phyloP scores from a whole-genome alignment of 2,113 vertebrate species.

The Pleuronectes platessa region DNA sequence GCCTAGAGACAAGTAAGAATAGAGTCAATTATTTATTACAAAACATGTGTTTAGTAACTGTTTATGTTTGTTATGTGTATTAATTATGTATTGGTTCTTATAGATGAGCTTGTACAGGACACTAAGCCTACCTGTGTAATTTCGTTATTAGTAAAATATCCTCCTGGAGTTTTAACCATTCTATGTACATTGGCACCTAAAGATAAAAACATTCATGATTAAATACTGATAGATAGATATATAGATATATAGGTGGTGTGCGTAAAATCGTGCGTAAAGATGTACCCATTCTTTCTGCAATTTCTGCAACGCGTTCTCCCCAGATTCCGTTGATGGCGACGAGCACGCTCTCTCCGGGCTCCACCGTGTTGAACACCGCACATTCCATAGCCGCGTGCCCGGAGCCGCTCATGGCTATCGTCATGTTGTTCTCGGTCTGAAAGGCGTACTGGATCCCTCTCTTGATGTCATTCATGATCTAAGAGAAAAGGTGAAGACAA shows the following conservation, averaged over 20 bases:
- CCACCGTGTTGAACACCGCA: conserved; percentile 88
- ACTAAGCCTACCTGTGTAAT: conserved; percentile 86
- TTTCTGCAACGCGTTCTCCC: conserved; percentile 90
- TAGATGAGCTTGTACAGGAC: not conserved
- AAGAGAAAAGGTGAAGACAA: not conserved
- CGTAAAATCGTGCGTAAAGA: conserved; percentile 39
- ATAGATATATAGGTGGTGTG: not conserved
- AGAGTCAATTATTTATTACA: not conserved
- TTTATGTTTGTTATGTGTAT: not conserved
- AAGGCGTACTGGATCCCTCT: conserved; percentile 93
- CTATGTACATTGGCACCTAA: conserved; percentile 88
- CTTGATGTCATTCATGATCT: conserved; percentile 98
- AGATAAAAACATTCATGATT: not conserved
- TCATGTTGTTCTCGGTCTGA: conserved; percentile 91
- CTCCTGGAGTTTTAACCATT: conserved; percentile 86
- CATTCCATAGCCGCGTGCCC: conserved; percentile 95
- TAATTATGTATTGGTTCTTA: not conserved
- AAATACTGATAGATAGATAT: not conserved
- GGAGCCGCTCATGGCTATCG: conserved; percentile 89
- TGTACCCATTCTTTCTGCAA: conserved; percentile 90
- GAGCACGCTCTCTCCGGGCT: conserved; percentile 87
- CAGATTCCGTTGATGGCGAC: conserved; percentile 90
- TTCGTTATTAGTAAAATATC: conserved; percentile 84
- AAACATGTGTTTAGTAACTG: not conserved
- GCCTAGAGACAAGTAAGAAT: conserved; percentile 73